A percentile compares a stretch with the other conserved stretches of the same genome.
Evolutionary conservation across 53 echinoderm and acorn worm species (phyloP).

Genomic region (Holothuria leucospilota): DNA sequence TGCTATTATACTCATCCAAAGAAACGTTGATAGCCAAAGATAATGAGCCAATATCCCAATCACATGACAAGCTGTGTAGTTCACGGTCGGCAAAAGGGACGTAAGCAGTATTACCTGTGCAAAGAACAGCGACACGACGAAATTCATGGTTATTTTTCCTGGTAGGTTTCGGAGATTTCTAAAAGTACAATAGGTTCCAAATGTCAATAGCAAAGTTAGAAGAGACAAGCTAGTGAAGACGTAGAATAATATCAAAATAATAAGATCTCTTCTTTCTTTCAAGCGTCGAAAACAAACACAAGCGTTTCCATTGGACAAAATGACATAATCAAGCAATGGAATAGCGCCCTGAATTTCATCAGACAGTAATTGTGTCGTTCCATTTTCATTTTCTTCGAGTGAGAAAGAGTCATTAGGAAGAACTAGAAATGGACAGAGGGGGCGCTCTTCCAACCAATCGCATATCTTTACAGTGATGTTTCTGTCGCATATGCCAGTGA

Average conservation of each 20-base stretch:
- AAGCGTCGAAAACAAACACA: neutral
- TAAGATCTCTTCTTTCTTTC: neutral
- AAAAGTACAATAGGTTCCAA: constrained; percentile 64
- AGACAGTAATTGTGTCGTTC: neutral
- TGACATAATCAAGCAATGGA: neutral
- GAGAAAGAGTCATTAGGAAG: neutral
- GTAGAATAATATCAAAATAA: constrained; percentile 31
- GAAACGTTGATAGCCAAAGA: constrained; percentile 2
- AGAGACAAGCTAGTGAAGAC: constrained; percentile 60
- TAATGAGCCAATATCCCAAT: neutral
- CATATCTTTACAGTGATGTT: neutral
- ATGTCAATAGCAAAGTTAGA: constrained; percentile 62
- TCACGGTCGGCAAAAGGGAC: neutral
- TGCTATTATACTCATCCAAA: constrained; percentile 21
- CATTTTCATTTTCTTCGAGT: too few species aligned
- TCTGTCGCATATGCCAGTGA: too few species aligned
- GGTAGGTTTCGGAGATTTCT: constrained; percentile 61
- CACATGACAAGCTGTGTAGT: neutral
- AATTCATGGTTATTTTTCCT: constrained; percentile 65
- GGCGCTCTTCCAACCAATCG: neutral
- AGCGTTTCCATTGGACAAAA: neutral
- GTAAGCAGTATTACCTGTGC: constrained; percentile 24
- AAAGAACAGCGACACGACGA: constrained; percentile 60
- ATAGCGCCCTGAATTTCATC: neutral
- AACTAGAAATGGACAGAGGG: neutral